These are phyloP conservation scores for Microcaecilia unicolor DNA, from an alignment of 2,797 vertebrate genomes.

Conservation along the genomic window DNA sequence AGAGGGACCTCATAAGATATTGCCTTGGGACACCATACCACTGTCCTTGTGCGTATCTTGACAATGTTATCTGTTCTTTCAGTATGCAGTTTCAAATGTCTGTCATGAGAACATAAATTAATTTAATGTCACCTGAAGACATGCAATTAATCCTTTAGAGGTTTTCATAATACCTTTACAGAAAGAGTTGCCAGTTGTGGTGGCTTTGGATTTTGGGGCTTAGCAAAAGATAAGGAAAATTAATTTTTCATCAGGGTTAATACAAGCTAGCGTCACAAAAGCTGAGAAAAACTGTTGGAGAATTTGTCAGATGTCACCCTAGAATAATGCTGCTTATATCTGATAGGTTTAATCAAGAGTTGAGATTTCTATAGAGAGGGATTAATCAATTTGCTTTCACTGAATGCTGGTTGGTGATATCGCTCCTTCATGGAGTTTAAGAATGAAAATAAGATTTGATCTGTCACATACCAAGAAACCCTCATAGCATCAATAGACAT, in stretches of 20 bases:
- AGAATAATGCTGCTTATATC: slow-evolving; percentile 89
- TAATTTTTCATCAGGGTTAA: slow-evolving; percentile 98
- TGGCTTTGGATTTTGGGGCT: slow-evolving; percentile 96
- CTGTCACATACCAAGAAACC: slow-evolving; percentile 71
- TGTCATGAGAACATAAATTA: slow-evolving; percentile 83
- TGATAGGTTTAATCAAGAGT: slow-evolving; percentile 88
- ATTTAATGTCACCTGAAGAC: slow-evolving; percentile 87
- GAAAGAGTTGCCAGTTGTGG: slow-evolving; percentile 90
- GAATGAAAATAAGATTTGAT: slow-evolving; percentile 78
- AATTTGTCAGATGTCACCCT: slow-evolving; percentile 91
- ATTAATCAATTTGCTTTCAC: slow-evolving; percentile 89
- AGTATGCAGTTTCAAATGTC: slow-evolving; percentile 70
- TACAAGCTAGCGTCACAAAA: slow-evolving; percentile 85
- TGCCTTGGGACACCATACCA: slow-evolving; percentile 69
- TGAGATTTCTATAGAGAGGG: slow-evolving; percentile 86
- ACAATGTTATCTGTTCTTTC: slow-evolving; percentile 94
- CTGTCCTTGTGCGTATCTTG: slow-evolving; percentile 77
- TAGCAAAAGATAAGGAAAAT: slow-evolving; percentile 97
- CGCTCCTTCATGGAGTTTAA: slow-evolving; percentile 56
- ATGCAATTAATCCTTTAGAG: slow-evolving; percentile 94
- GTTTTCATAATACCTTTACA: slow-evolving; percentile 93
- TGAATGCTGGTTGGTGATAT: slow-evolving; percentile 77
- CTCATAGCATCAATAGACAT: slow-evolving; percentile 62
- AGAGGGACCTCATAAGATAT: slow-evolving; percentile 70
- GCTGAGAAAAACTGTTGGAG: slow-evolving; percentile 65